Evolutionary conservation across 2,797 vertebrate species (phyloP).

Genomic region (Malurus splendens): DNA sequence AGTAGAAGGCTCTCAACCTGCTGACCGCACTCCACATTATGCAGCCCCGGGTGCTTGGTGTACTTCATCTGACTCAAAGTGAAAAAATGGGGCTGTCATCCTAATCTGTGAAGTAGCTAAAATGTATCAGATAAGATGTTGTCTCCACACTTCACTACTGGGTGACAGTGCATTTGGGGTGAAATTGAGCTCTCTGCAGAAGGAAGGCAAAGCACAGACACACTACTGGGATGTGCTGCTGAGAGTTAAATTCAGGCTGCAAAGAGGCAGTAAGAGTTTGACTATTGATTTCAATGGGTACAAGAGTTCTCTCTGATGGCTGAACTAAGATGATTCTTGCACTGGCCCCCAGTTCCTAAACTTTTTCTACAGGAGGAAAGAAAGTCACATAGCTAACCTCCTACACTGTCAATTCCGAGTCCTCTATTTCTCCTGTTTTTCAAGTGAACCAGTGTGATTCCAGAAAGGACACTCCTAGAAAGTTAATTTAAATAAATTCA

Average conservation of each 20-base stretch:
- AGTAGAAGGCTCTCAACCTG: fast-evolving
- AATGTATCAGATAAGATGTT: background rate
- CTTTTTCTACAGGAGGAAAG: background rate
- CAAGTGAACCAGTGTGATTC: background rate
- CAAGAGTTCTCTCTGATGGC: background rate
- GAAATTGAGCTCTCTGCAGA: background rate
- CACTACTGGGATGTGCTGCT: background rate
- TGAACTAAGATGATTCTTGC: background rate
- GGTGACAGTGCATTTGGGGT: background rate
- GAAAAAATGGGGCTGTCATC: background rate
- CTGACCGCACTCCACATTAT: fast-evolving
- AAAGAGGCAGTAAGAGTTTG: background rate
- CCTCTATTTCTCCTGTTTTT: background rate
- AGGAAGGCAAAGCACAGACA: background rate
- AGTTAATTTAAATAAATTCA: background rate
- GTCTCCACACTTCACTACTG: background rate
- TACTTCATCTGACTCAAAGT: background rate
- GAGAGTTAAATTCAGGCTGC: background rate
- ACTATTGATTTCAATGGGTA: background rate
- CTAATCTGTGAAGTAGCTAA: background rate
- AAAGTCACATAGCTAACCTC: background rate
- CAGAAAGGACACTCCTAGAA: background rate
- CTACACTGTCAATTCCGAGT: background rate
- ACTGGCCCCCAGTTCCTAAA: background rate
- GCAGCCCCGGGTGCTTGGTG: background rate